Evolutionary conservation across 2,113 vertebrate genomes (phyloP), one percentile per base, ranked within the genome.

Genomic region (Dunckerocampus dactyliophorus): DNA sequence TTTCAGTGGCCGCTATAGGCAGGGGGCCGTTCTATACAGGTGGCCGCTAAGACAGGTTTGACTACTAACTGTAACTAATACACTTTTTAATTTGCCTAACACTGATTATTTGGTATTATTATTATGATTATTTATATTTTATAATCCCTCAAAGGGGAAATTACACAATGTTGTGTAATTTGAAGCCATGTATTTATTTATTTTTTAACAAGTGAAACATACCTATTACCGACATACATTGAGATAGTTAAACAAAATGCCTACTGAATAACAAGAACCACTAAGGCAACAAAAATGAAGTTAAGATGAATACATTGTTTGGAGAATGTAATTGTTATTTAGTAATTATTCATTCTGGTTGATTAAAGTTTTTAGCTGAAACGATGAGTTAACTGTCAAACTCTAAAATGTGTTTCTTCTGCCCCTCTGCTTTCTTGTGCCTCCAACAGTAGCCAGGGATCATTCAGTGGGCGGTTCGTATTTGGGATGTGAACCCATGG

Each of bases 401-500:
- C 21, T 49, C 31, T 4, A 20, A 9, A 49, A 59, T 47, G 43
- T 16, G 13, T 15, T 45, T 1, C 24, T 39, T 6, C 22, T 55
- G 52, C 1, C 22, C n/a, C 22, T 50, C 11, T 0, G 12, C 20
- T 64, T 3, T 20, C 53, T 12, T 28, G 4, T 51, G 16, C 63
- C 14, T 50, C 59, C 4, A 19, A 59, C 6, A 90, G 89, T 90
- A 76, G 73, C 58, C 47, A 75, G 52, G 10, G 84, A 88, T 73
- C 53, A 45, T 54, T 87, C 89, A 22, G 62, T 88, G 0, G 87
- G 89, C 3, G 88, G 89, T 16, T 88, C 87, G 2, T 91, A 89
- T 76, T 34, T 81, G 13, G 89, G 88, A 48, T 81, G 85, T 82
- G 87, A 91, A 56, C 87, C 87, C 0, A 90, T 91, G 89, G 87